A percentile compares a stretch with the other conserved stretches of the same genome.
Conservation (phyloP, 2,888 invertebrate genomes). For the Mesopsocus fuscifrons region DNA sequence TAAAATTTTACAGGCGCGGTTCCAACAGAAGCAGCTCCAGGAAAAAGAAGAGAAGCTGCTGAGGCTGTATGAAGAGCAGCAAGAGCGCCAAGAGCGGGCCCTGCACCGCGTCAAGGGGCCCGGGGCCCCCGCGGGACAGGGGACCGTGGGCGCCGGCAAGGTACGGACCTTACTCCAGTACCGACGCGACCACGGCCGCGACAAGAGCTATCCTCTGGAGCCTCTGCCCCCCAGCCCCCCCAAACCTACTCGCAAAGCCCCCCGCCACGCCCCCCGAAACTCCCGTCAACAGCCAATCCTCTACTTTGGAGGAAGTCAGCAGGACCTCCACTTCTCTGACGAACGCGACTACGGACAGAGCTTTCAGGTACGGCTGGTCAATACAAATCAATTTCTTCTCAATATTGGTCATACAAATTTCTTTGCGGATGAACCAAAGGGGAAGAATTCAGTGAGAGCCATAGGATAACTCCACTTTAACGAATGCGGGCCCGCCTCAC, state of each 20-base stretch:
- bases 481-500: too few relatives aligned
- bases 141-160: constrained; percentile 32
- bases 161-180: constrained; percentile 78
- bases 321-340: constrained; percentile 3
- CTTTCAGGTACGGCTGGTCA: too few relatives aligned
- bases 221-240: constrained; percentile 37
- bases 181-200: constrained; percentile 37
- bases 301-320: constrained; percentile 7
- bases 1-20: constrained; percentile 53
- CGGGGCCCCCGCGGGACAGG: constrained; percentile 18
- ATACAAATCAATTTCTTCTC: too few relatives aligned
- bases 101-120: constrained; percentile 35
- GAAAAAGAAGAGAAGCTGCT: constrained; percentile 62
- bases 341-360: constrained; percentile 6
- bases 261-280: not conserved
- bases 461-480: too few relatives aligned
- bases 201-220: constrained; percentile 63
- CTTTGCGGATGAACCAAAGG: too few relatives aligned
- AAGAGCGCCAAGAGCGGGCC: constrained; percentile 37
- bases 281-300: not conserved
- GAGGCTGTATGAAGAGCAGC: constrained; percentile 43
- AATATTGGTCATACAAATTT: too few relatives aligned
- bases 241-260: not conserved
- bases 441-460: too few relatives aligned
- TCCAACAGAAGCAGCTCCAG: constrained; percentile 63